Conservation (phyloP, 1,140 invertebrate genomes). For the Pogonus chalceus region DNA sequence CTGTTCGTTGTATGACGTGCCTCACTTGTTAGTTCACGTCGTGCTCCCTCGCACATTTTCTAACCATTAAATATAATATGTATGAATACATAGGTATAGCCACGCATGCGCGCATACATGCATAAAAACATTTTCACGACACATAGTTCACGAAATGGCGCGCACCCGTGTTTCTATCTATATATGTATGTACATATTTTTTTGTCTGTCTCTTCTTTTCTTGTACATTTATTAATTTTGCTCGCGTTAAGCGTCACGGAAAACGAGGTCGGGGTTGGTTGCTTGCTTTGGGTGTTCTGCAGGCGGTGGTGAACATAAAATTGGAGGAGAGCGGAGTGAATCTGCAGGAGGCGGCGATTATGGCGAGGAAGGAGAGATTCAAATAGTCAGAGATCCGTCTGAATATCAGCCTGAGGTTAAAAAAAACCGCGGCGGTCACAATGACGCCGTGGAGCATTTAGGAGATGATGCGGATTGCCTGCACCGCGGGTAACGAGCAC, state of each 20-base stretch:
- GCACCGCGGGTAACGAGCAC: constrained; percentile 65
- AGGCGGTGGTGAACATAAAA: background rate
- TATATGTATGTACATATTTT: too few species aligned
- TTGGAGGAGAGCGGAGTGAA: background rate
- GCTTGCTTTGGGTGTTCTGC: background rate
- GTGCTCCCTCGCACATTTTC: background rate
- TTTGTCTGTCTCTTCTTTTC: too few species aligned
- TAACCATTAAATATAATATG: too few species aligned
- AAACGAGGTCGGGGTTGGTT: background rate
- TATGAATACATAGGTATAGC: background rate
- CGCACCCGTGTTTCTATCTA: background rate
- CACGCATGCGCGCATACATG: background rate
- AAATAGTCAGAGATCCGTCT: constrained; percentile 2
- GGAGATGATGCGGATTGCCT: constrained; percentile 53
- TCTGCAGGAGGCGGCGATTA: background rate
- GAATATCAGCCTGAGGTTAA: constrained; percentile 5
- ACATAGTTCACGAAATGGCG: background rate
- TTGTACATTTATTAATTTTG: too few species aligned
- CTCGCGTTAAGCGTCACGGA: background rate
- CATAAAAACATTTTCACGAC: background rate
- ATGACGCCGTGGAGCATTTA: too few species aligned
- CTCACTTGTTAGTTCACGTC: background rate
- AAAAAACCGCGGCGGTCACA: too few species aligned
- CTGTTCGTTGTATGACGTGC: constrained; percentile 2
- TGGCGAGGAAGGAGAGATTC: background rate